phyloP scores from a whole-genome alignment of 2,113 vertebrate species.

The Aramus guarauna region DNA sequence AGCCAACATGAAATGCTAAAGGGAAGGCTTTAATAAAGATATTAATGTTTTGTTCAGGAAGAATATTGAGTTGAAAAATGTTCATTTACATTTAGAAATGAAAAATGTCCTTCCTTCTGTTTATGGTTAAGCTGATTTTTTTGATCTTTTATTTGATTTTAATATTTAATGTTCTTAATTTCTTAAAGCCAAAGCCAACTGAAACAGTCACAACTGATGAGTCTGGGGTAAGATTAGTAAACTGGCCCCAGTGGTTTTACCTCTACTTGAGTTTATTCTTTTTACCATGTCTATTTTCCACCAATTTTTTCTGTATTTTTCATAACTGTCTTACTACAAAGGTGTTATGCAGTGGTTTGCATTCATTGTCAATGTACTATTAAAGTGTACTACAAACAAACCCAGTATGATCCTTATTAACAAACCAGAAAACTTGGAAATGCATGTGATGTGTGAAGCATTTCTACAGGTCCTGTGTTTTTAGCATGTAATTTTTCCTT shows the following conservation, averaged over 20 bases:
- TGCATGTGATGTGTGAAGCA: constrained; percentile 78
- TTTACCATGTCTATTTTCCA: constrained; percentile 76
- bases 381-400: constrained; percentile 54
- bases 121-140: constrained; percentile 47
- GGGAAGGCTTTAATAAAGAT: background rate
- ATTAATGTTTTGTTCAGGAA: background rate
- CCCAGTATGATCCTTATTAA: constrained; percentile 67
- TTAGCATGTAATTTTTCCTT: constrained; percentile 75
- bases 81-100: background rate
- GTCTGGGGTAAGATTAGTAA: constrained; percentile 92
- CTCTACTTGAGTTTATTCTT: constrained; percentile 80
- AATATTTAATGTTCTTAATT: constrained; percentile 79
- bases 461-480: constrained; percentile 71
- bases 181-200: constrained; percentile 95
- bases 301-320: constrained; percentile 73
- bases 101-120: background rate
- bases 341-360: constrained; percentile 74
- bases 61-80: background rate
- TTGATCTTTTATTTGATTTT: constrained; percentile 71
- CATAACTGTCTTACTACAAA: constrained; percentile 71
- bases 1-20: background rate
- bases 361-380: constrained; percentile 71
- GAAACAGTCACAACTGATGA: constrained; percentile 97
- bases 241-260: constrained; percentile 77
- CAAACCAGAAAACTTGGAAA: constrained; percentile 70